Conservation (phyloP, 2,797 vertebrate genomes). For the Delichon dasypus region DNA sequence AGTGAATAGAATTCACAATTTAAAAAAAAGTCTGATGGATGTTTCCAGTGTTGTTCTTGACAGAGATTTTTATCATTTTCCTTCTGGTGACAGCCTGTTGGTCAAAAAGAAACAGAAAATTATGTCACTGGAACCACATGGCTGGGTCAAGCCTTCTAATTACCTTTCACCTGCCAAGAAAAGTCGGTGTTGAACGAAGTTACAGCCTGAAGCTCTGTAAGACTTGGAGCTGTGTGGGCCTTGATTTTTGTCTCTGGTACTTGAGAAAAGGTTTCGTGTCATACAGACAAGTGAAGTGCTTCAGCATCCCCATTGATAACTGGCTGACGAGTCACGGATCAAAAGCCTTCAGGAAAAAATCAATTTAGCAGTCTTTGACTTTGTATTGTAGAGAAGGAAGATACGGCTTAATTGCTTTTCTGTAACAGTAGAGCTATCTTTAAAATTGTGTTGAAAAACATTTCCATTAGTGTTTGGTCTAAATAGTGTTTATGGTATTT, state of each 20-base stretch:
- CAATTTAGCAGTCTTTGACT: neutral
- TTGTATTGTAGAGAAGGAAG: neutral
- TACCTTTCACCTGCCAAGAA: neutral
- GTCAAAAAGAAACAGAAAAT: neutral
- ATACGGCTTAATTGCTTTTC: neutral
- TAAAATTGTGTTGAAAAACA: neutral
- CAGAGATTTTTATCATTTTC: neutral
- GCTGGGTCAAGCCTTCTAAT: neutral
- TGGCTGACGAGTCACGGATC: neutral
- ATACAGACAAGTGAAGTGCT: fast-evolving
- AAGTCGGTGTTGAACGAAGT: fast-evolving
- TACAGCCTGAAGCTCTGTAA: neutral
- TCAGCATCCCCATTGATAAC: neutral
- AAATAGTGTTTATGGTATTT: neutral
- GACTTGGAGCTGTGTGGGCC: neutral
- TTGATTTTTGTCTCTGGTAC: neutral
- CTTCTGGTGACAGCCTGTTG: neutral
- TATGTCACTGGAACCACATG: neutral
- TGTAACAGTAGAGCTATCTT: neutral
- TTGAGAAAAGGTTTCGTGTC: neutral
- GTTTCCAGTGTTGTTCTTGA: neutral
- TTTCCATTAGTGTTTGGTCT: constrained; percentile 14
- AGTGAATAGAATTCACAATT: neutral
- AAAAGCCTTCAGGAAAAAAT: neutral
- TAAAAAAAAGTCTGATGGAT: neutral